Base-by-base conservation (phyloP, 2,797 vertebrate species). In the Gallinago solitaria region DNA sequence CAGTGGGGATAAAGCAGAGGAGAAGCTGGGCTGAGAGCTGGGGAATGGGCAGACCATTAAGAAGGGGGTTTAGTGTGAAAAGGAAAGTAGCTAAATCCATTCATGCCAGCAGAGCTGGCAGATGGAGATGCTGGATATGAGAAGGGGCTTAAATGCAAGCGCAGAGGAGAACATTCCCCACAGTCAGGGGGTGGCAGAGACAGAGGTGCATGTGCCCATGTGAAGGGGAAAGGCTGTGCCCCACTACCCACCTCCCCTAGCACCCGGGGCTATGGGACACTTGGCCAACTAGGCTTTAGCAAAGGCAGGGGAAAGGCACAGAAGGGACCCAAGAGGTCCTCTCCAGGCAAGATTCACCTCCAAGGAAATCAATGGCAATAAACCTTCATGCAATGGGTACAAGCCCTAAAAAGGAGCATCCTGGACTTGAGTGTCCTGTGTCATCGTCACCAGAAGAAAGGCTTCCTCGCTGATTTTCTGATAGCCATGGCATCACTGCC, bases 301-400 rank as follows among this genome's bases (percentile, higher is more conserved):
- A 63, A 50, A 65, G 28, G 24, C 3, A 3, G 13, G 45, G 39
- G 43, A 83, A 37, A 68, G 25, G 33, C 28, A 67, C 53, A 59
- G n/a, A 71, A 59, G 5, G 20, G 32, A 47, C 51, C 51, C 30
- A 16, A 33, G 28, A 64, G 59, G 13, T 51, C 50, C 57, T 71
- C 43, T 64, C 37, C 17, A 65, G 37, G 51, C 0, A 1, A 51
- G 24, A 9, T 27, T 65, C 13, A 43, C 12, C n/a, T 71, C 48
- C 30, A 48, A 68, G 48, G 21, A 50, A 63, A 43, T 37, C 51
- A 53, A 30, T 3, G 2, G 9, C 59, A 64, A 71, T n/a, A 83
- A 71, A 45, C 11, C 14, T 14, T 17, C 0, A 0, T 47, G 74
- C 51, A 78, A 28, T 17, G 30, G 19, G 28, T 67, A 60, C 0